Evolutionary conservation across 2,797 vertebrate species (phyloP), one percentile per base, ranked within the genome.

Genomic region (Melanotaenia maccullochi): DNA sequence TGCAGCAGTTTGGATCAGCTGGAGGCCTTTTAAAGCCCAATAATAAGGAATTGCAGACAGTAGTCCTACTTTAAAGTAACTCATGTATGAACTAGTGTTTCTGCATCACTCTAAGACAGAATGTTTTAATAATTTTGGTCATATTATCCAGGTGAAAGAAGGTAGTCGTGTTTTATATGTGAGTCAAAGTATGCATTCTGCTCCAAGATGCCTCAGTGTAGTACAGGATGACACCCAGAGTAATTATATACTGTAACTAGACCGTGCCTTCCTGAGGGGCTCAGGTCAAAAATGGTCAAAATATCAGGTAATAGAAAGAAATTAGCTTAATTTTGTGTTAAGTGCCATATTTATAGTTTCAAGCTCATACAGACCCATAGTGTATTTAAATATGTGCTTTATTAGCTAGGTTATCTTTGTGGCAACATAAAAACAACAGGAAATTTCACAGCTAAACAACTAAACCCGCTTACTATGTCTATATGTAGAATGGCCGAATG

Each of bases 401-500:
- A 74, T 25, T 73, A 40, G 57, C n/a, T 47, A 25, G 4, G 49
- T 61, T 61, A 66, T 13, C 32, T 18, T 33, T 1, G 44, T 60
- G 9, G 32, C 60, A 24, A 75, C 65, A 44, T 24, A 49, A 22
- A 3, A 22, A 52, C 38, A 40, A 40, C 9, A 40, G 38, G 3
- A 25, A 5, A 52, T 13, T 1, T 47, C 13, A n/a, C 20, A 47
- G 6, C 18, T 25, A 22, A 52, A 22, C 32, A 63, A 0, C 64
- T 60, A 64, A 71, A 20, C 36, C 5, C n/a, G 55, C 68, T 28
- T 63, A 8, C 13, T 35, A 24, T 1, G 0, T 1, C 0, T 30
- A 36, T 35, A 49, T 61, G 51, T 69, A 36, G 38, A 76, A 55
- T 78, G 78, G 60, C 51, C 65, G 68, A 30, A 60, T 51, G 35